These are phyloP conservation scores for Sarcophilus harrisii DNA, from an alignment of 2,797 vertebrate genomes.

Conservation along the genomic window DNA sequence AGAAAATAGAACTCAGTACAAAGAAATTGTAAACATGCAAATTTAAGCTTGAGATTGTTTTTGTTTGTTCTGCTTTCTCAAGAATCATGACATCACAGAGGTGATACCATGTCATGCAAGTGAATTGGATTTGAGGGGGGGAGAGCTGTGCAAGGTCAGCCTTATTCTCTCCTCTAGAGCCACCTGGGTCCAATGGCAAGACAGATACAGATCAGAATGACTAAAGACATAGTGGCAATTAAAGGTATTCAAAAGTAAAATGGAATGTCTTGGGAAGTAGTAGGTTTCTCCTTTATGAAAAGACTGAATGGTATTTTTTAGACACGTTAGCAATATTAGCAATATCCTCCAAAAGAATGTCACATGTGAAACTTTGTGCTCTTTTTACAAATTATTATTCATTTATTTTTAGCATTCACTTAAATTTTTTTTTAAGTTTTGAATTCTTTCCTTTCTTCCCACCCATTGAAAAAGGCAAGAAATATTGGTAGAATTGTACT, in stretches of 20 bases:
- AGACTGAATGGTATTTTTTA: not conserved
- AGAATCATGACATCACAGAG: too few species aligned
- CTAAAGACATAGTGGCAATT: not conserved
- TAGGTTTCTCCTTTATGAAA: not conserved
- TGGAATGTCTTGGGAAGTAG: not conserved
- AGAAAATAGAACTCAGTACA: not conserved
- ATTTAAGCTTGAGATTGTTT: not conserved
- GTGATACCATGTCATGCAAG: too few species aligned
- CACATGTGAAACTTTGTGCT: not conserved
- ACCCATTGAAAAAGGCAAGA: not conserved
- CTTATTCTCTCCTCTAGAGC: too few species aligned
- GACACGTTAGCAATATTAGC: not conserved
- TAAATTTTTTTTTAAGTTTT: not conserved
- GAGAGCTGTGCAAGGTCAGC: too few species aligned
- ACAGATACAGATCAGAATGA: too few species aligned
- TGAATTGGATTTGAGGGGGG: too few species aligned
- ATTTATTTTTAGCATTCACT: not conserved
- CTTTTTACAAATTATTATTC: not conserved
- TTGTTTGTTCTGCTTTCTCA: too few species aligned
- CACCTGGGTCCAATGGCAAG: too few species aligned
- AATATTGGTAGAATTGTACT: not conserved
- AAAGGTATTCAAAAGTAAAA: not conserved
- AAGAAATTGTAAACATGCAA: not conserved
- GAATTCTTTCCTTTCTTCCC: not conserved
- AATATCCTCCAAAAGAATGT: not conserved